Evolutionary conservation across 2,888 invertebrate genomes (phyloP).

Genomic region (Metellina segmentata): DNA sequence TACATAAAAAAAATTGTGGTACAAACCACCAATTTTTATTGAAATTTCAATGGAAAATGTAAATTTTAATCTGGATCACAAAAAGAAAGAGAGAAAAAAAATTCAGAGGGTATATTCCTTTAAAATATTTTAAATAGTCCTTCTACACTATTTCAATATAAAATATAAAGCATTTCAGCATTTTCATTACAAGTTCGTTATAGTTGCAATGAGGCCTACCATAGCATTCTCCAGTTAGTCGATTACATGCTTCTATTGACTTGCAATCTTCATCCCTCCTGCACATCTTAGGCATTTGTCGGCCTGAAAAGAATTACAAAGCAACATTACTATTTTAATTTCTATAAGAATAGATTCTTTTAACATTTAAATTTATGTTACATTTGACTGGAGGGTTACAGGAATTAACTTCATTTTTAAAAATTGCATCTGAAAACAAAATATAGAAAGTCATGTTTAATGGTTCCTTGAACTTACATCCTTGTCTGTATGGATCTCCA

Average conservation of each 20-base stretch:
- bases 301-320: conserved; percentile 53
- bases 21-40: too few relatives aligned
- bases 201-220: conserved; percentile 58
- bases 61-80: too few relatives aligned
- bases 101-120: too few relatives aligned
- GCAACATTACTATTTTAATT: neutral
- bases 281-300: conserved; percentile 77
- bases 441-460: neutral
- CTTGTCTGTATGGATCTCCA: conserved; percentile 88
- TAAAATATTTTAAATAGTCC: too few relatives aligned
- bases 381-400: neutral
- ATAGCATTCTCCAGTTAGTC: conserved; percentile 78
- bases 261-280: conserved; percentile 78
- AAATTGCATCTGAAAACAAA: neutral
- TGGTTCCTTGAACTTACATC: conserved; percentile 71
- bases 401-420: neutral
- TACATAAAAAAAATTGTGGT: too few relatives aligned
- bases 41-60: too few relatives aligned
- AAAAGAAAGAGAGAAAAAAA: too few relatives aligned
- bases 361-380: too few relatives aligned
- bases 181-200: neutral
- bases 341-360: neutral
- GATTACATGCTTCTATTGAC: conserved; percentile 77
- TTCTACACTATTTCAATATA: too few relatives aligned
- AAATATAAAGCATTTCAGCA: too few relatives aligned